These are phyloP conservation scores for Paracyclopina nana DNA, from an alignment of 1,140 invertebrate genomes.

Conservation along the genomic window DNA sequence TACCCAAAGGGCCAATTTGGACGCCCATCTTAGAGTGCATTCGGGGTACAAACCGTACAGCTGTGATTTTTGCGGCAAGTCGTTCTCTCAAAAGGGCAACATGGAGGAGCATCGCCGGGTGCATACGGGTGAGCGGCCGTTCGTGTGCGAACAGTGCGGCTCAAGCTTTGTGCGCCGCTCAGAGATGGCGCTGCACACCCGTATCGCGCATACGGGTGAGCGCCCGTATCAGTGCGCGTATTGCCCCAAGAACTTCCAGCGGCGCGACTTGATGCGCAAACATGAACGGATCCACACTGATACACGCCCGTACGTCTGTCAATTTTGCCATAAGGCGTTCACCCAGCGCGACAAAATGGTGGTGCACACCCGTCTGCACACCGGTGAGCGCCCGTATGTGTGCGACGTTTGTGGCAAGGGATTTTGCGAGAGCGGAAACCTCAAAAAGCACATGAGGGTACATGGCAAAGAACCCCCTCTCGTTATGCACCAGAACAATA, in stretches of 20 bases:
- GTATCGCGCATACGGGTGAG: conserved; percentile 42
- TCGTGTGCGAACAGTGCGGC: conserved; percentile 70
- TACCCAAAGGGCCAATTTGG: conserved; percentile 15
- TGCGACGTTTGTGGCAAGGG: conserved; percentile 19
- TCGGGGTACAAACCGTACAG: conserved; percentile 37
- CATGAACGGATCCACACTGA: conserved; percentile 32
- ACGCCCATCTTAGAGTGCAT: conserved; percentile 12
- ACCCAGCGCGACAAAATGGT: conserved; percentile 22
- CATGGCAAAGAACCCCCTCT: conserved; percentile 16
- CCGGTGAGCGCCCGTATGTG: conserved; percentile 20
- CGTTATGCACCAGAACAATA: conserved; percentile 14
- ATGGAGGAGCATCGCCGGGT: conserved; percentile 73
- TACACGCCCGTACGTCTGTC: conserved; percentile 34
- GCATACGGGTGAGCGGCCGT: conserved; percentile 62
- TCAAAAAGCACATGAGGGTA: conserved; percentile 19
- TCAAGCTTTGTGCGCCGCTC: conserved; percentile 6
- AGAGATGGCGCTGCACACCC: conserved; percentile 13
- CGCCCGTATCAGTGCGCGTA: conserved; percentile 58
- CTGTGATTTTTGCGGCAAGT: conserved; percentile 78
- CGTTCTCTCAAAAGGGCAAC: conserved; percentile 78
- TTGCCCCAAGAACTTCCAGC: conserved; percentile 48
- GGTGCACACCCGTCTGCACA: conserved; percentile 22
- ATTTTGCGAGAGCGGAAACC: conserved; percentile 20
- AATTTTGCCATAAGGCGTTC: conserved; percentile 35
- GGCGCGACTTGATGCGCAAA: conserved; percentile 13